A percentile compares a stretch with the other conserved stretches of the same genome.
These are phyloP conservation scores for Xestobium rufovillosum DNA, from an alignment of 2,888 invertebrate genomes.

Conservation along the genomic window DNA sequence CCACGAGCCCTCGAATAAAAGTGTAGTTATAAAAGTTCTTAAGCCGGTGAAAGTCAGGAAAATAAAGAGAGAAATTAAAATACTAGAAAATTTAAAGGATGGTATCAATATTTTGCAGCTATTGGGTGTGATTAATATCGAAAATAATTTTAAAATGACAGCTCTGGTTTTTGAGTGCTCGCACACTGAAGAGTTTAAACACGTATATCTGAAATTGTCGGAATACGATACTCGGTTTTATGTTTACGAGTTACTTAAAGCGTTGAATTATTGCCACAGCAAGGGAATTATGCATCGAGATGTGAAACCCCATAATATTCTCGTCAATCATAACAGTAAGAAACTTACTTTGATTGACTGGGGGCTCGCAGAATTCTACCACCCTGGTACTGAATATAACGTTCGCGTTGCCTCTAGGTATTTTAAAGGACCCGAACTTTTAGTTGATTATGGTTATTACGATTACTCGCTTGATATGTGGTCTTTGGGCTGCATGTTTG, in stretches of 20 bases:
- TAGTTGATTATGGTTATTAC: slow-evolving; percentile 40
- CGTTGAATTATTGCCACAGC: slow-evolving; percentile 41
- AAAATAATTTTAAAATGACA: slow-evolving; percentile 28
- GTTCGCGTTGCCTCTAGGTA: slow-evolving; percentile 41
- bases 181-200: slow-evolving; percentile 39
- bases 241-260: slow-evolving; percentile 43
- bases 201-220: slow-evolving; percentile 37
- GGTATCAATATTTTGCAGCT: slow-evolving; percentile 38
- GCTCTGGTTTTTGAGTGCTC: slow-evolving; percentile 39
- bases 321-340: slow-evolving; percentile 35
- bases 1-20: slow-evolving; percentile 32
- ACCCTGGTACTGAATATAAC: slow-evolving; percentile 40
- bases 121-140: slow-evolving; percentile 31
- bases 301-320: slow-evolving; percentile 42
- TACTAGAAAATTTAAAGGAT: slow-evolving; percentile 37
- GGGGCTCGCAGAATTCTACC: slow-evolving; percentile 42
- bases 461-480: slow-evolving; percentile 43
- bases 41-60: slow-evolving; percentile 41
- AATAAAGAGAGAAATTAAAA: slow-evolving; percentile 41
- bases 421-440: slow-evolving; percentile 40
- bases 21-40: slow-evolving; percentile 39
- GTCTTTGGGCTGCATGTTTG: slow-evolving; percentile 42
- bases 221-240: slow-evolving; percentile 41
- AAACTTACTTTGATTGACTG: slow-evolving; percentile 39
- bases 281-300: slow-evolving; percentile 42